Evolutionary conservation across 2,113 vertebrate species (phyloP).

Genomic region (Danionella cerebrum): DNA sequence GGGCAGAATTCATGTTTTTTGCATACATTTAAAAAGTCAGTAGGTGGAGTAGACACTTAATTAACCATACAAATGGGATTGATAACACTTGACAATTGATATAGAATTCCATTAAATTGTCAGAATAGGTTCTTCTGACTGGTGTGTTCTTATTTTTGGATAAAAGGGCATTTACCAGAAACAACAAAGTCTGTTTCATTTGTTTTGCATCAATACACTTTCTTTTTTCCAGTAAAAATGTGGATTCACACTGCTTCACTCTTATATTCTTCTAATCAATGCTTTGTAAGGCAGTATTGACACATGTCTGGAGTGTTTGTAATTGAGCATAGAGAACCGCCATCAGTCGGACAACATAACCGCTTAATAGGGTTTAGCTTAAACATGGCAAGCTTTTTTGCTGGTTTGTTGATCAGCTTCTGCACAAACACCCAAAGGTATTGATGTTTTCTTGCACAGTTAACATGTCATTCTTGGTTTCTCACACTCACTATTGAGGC

Average conservation of each 20-base stretch:
- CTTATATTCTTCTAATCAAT: not conserved
- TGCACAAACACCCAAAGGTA: not conserved
- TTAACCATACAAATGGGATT: too few relatives aligned
- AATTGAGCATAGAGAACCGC: constrained; percentile 1
- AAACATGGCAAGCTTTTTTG: not conserved
- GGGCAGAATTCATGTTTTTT: not conserved
- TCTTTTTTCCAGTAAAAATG: too few relatives aligned
- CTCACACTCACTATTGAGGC: not conserved
- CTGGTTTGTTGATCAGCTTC: not conserved
- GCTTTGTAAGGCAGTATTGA: not conserved
- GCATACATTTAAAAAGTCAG: not conserved
- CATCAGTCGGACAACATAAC: not conserved
- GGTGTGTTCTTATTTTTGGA: too few relatives aligned
- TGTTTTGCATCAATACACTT: too few relatives aligned
- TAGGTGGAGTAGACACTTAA: too few relatives aligned
- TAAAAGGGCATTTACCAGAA: too few relatives aligned
- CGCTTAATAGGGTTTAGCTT: not conserved
- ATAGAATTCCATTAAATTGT: too few relatives aligned
- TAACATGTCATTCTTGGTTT: not conserved
- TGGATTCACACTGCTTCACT: not conserved
- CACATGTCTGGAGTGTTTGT: constrained; percentile 1
- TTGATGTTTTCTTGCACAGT: not conserved
- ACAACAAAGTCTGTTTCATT: too few relatives aligned
- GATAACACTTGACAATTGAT: too few relatives aligned
- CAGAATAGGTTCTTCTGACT: too few relatives aligned